Evolutionary conservation across 2,888 invertebrate species (phyloP).

Genomic region (Nemurella pictetii): DNA sequence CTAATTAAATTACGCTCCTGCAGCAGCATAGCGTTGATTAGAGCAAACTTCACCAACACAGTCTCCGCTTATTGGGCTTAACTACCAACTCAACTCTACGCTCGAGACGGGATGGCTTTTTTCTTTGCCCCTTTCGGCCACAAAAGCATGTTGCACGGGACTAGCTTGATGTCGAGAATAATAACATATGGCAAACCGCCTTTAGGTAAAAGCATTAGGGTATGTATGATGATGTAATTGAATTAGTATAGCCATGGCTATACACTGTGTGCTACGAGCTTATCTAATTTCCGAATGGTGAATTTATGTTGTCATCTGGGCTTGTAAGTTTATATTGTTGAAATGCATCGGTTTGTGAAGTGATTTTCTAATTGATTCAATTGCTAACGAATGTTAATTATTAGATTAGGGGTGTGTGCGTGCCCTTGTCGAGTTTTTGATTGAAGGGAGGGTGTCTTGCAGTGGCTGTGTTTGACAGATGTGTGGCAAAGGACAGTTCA

Average conservation of each 20-base stretch:
- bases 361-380: neutral
- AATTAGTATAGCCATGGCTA: neutral
- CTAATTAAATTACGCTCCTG: slow-evolving; percentile 10
- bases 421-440: neutral
- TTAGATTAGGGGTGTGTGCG: neutral
- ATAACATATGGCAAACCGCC: slow-evolving; percentile 26
- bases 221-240: neutral
- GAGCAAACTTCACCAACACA: slow-evolving; percentile 30
- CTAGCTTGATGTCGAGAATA: slow-evolving; percentile 6
- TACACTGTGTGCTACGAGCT: neutral
- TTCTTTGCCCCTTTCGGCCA: neutral
- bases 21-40: slow-evolving; percentile 34
- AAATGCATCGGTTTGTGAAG: neutral
- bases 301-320: neutral
- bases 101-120: neutral
- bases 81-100: slow-evolving; percentile 21
- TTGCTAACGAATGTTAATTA: neutral
- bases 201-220: neutral
- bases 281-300: neutral
- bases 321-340: neutral
- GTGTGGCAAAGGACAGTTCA: too few species aligned
- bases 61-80: slow-evolving; percentile 26
- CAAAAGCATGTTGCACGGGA: neutral
- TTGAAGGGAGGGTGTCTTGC: neutral
- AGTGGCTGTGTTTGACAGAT: neutral